Conservation (phyloP, 2,888 invertebrate species). For the Danaus chrysippus region DNA sequence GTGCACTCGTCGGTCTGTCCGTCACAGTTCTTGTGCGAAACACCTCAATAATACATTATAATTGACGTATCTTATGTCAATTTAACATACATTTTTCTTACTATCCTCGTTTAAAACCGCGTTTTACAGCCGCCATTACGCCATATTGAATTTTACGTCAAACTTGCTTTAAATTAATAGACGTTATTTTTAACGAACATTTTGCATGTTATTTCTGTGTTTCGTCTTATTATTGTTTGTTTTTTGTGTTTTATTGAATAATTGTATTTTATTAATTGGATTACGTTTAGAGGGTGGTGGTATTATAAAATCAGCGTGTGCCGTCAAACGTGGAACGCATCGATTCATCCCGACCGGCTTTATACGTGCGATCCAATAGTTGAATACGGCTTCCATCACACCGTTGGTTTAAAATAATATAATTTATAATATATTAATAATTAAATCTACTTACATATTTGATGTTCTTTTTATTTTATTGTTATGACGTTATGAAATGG, state of each 20-base stretch:
- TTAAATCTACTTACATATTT: background rate
- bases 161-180: too few species aligned
- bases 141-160: too few species aligned
- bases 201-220: background rate
- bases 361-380: constrained; percentile 55
- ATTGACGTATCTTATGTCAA: background rate
- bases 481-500: too few species aligned
- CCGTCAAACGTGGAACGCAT: constrained; percentile 58
- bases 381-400: constrained; percentile 44
- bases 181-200: background rate
- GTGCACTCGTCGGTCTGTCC: constrained; percentile 68
- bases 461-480: too few species aligned
- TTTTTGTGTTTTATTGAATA: constrained; percentile 53
- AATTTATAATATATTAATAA: background rate
- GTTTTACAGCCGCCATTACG: too few species aligned
- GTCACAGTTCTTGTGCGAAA: constrained; percentile 44
- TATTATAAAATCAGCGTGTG: constrained; percentile 67
- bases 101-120: too few species aligned
- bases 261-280: constrained; percentile 53
- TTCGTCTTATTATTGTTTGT: constrained; percentile 13
- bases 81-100: background rate
- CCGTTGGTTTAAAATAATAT: constrained; percentile 35
- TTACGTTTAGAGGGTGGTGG: constrained; percentile 30
- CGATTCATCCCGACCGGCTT: constrained; percentile 62
- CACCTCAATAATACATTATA: background rate